phyloP scores from a whole-genome alignment of 2,888 invertebrate species.

The Podabrus alpinus region DNA sequence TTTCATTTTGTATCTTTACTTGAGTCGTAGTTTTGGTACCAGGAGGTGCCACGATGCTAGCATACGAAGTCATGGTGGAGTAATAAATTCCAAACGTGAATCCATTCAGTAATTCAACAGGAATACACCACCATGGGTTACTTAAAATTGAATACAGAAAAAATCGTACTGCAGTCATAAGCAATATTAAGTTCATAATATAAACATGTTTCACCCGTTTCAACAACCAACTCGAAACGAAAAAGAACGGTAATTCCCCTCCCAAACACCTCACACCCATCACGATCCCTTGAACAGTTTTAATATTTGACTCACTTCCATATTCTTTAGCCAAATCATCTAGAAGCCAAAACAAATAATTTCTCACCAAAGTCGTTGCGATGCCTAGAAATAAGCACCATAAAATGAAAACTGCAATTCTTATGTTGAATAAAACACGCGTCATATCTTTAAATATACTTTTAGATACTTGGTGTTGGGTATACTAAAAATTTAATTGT shows the following conservation, averaged over 20 bases:
- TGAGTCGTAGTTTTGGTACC: slow-evolving; percentile 88
- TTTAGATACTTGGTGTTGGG: slow-evolving; percentile 66
- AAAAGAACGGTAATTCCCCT: slow-evolving; percentile 87
- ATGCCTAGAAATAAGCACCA: slow-evolving; percentile 84
- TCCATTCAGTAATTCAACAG: slow-evolving; percentile 86
- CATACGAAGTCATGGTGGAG: slow-evolving; percentile 87
- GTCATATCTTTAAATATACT: slow-evolving; percentile 74
- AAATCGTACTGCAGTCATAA: slow-evolving; percentile 80
- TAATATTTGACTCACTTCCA: slow-evolving; percentile 53
- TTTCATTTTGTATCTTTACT: slow-evolving; percentile 54
- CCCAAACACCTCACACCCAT: slow-evolving; percentile 63
- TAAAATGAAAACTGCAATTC: slow-evolving; percentile 73
- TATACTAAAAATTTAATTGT: slow-evolving; percentile 59
- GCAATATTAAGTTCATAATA: slow-evolving; percentile 81
- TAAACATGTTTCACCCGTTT: slow-evolving; percentile 80
- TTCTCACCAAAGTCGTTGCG: slow-evolving; percentile 84
- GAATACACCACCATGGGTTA: slow-evolving; percentile 83
- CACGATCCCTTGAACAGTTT: slow-evolving; percentile 56
- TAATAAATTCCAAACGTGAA: slow-evolving; percentile 88
- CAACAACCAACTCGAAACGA: slow-evolving; percentile 78
- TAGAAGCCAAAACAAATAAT: slow-evolving; percentile 84
- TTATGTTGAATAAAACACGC: slow-evolving; percentile 66
- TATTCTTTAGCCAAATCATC: slow-evolving; percentile 68
- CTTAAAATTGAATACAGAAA: slow-evolving; percentile 77
- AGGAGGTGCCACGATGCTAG: slow-evolving; percentile 78